phyloP scores from a whole-genome alignment of 2,113 vertebrate genomes.

The Oxyura jamaicensis region DNA sequence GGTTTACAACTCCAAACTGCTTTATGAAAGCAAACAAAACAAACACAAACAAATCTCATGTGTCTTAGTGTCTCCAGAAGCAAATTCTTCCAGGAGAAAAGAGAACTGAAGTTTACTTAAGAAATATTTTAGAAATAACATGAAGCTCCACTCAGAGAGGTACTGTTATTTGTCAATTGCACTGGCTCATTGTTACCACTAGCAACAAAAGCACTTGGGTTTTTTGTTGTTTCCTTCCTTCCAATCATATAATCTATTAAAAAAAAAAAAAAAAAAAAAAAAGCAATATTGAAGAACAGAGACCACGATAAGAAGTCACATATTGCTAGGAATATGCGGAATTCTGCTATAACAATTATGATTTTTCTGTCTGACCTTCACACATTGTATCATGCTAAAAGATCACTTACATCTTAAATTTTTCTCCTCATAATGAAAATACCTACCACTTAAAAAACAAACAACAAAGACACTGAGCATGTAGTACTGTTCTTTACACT shows the following conservation, averaged over 20 bases:
- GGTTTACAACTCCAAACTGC: constrained; percentile 55
- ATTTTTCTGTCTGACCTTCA: background rate
- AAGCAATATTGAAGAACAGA: background rate
- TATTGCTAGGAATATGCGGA: background rate
- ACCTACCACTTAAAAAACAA: background rate
- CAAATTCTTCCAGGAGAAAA: constrained; percentile 28
- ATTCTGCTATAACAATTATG: background rate
- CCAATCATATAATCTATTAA: background rate
- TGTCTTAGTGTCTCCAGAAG: background rate
- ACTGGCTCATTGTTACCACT: background rate
- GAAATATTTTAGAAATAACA: background rate
- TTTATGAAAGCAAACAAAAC: constrained; percentile 52
- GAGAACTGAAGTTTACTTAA: background rate
- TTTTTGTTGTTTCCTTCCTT: background rate
- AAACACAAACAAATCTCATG: constrained; percentile 65
- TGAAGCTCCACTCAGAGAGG: constrained; percentile 45
- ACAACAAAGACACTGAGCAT: background rate
- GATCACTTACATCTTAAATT: background rate
- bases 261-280: constrained; percentile 14
- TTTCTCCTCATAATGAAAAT: background rate
- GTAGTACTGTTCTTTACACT: background rate
- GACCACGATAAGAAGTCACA: background rate
- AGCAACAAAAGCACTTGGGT: background rate
- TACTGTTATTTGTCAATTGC: background rate
- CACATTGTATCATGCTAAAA: background rate